Conservation (phyloP, 2,888 invertebrate species). For the Ferdinandea cuprea region DNA sequence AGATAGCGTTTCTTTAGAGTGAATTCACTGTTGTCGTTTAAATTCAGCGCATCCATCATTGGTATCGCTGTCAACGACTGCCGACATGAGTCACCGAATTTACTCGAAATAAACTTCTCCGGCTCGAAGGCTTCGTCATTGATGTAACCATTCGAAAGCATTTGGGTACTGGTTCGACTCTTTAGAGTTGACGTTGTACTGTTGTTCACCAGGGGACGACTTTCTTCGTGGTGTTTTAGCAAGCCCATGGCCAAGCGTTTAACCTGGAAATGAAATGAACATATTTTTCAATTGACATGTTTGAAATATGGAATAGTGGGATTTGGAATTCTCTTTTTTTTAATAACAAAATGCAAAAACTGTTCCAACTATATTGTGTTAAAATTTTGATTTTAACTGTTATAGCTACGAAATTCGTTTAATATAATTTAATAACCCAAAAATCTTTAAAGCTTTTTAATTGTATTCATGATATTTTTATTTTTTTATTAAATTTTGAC, state of each 20-base stretch:
- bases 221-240: conserved; percentile 87
- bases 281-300: neutral
- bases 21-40: conserved; percentile 81
- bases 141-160: conserved; percentile 86
- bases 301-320: too few relatives aligned
- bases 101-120: conserved; percentile 82
- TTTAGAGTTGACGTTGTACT: conserved; percentile 81
- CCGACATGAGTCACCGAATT: conserved; percentile 82
- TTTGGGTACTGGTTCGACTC: conserved; percentile 76
- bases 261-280: conserved; percentile 81
- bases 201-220: conserved; percentile 88
- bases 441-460: too few relatives aligned
- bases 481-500: too few relatives aligned
- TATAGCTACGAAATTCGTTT: too few relatives aligned
- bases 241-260: conserved; percentile 90
- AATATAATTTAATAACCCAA: too few relatives aligned
- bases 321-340: neutral
- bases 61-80: conserved; percentile 81
- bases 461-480: too few relatives aligned
- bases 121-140: conserved; percentile 89
- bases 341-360: too few relatives aligned
- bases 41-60: conserved; percentile 80
- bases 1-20: conserved; percentile 81
- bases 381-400: too few relatives aligned
- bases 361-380: too few relatives aligned